These are phyloP conservation scores for Melipona quadrifasciata DNA, from an alignment of 1,140 invertebrate genomes.

Conservation along the genomic window DNA sequence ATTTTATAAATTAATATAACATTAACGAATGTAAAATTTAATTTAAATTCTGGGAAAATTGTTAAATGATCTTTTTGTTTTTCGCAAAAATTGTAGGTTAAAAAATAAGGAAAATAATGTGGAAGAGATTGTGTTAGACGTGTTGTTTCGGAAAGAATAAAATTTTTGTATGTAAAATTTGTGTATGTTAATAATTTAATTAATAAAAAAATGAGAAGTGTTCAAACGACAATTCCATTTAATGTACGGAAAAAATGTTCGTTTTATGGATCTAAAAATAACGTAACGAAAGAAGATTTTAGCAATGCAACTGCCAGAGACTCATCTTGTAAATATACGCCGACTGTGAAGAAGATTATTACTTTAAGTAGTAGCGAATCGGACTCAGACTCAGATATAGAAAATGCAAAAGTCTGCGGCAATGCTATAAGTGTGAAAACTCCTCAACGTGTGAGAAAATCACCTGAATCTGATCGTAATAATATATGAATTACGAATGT, in stretches of 20 bases:
- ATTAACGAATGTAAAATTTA: not conserved
- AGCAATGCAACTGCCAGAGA: slow-evolving; percentile 62
- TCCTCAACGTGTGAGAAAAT: slow-evolving; percentile 55
- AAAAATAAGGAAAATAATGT: not conserved
- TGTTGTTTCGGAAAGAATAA: not conserved
- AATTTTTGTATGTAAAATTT: not conserved
- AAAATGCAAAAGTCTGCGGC: slow-evolving; percentile 51
- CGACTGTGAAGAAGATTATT: slow-evolving; percentile 73
- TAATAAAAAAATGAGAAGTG: slow-evolving; percentile 59
- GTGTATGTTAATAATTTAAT: not conserved
- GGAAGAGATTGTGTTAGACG: not conserved
- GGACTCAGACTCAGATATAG: slow-evolving; percentile 73
- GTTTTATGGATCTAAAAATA: slow-evolving; percentile 70
- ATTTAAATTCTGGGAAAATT: not conserved
- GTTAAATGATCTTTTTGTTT: not conserved
- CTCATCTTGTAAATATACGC: slow-evolving; percentile 61
- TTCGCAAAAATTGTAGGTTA: not conserved
- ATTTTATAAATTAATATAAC: not conserved
- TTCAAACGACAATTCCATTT: slow-evolving; percentile 71
- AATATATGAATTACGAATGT: not conserved
- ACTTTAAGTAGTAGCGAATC: slow-evolving; percentile 75
- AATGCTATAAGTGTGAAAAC: slow-evolving; percentile 29
- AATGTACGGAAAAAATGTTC: slow-evolving; percentile 67
- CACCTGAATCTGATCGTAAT: slow-evolving; percentile 55
- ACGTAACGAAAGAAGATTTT: slow-evolving; percentile 64